These are phyloP conservation scores for Apis cerana DNA, from an alignment of 1,140 invertebrate species.

Conservation along the genomic window DNA sequence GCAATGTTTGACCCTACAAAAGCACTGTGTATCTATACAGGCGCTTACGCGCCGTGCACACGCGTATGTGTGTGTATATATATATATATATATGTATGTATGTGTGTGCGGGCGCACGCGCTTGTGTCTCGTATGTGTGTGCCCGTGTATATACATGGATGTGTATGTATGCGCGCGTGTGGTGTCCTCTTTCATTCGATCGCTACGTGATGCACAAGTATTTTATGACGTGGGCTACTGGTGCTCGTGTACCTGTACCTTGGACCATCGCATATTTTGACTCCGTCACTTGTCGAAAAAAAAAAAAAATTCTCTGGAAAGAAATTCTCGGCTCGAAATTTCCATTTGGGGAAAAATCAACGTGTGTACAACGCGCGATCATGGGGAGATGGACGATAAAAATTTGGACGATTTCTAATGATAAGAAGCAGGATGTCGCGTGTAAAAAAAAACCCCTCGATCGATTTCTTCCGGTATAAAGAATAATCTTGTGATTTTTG, in stretches of 20 bases:
- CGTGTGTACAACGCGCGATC: too few species aligned
- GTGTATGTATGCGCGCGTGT: slow-evolving; percentile 7
- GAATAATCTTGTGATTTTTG: too few species aligned
- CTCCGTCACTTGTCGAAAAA: background rate
- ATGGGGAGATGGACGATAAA: too few species aligned
- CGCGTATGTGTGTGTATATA: slow-evolving; percentile 29
- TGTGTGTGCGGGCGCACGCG: background rate
- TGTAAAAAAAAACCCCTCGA: background rate
- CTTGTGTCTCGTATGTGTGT: slow-evolving; percentile 8
- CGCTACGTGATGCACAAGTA: slow-evolving; percentile 21
- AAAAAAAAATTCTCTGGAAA: background rate
- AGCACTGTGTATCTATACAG: slow-evolving; percentile 54
- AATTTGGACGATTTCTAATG: too few species aligned
- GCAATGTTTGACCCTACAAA: slow-evolving; percentile 41
- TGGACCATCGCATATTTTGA: background rate
- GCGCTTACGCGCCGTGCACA: background rate
- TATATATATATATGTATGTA: slow-evolving; percentile 17
- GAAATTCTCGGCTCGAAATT: background rate
- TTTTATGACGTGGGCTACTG: slow-evolving; percentile 26
- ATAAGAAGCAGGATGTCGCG: background rate
- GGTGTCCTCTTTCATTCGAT: slow-evolving; percentile 31
- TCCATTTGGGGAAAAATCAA: background rate
- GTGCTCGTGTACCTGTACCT: slow-evolving; percentile 26
- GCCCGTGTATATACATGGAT: background rate
- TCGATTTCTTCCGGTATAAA: too few species aligned